Evolutionary conservation across 2,888 invertebrate genomes (phyloP).

Genomic region (Blastobasis lacticolella): DNA sequence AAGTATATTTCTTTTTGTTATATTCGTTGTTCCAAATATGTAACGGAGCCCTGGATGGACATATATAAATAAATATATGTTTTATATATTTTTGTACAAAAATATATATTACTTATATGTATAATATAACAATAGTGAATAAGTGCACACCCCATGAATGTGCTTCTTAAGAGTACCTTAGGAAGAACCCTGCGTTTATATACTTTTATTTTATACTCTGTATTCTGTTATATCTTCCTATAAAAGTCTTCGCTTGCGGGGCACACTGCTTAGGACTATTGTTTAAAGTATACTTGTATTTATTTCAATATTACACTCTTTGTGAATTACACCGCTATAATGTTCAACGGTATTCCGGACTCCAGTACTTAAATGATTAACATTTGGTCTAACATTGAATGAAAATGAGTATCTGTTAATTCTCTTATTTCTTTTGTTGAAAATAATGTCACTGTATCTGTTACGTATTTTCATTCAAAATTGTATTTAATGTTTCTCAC

Average conservation of each 20-base stretch:
- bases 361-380: neutral
- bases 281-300: constrained; percentile 34
- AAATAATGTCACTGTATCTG: no score
- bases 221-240: constrained; percentile 48
- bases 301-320: constrained; percentile 27
- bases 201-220: constrained; percentile 25
- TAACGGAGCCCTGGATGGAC: constrained; percentile 66
- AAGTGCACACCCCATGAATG: constrained; percentile 73
- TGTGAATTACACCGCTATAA: constrained; percentile 33
- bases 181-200: constrained; percentile 54
- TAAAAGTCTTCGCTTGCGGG: constrained; percentile 58
- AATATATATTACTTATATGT: constrained; percentile 22
- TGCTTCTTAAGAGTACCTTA: constrained; percentile 61
- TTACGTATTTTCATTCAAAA: no score
- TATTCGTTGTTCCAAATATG: constrained; percentile 28
- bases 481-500: no score
- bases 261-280: constrained; percentile 61
- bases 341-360: constrained; percentile 35
- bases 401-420: constrained; percentile 2
- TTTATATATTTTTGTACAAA: constrained; percentile 6
- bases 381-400: neutral
- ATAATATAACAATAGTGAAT: constrained; percentile 14
- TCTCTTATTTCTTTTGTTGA: no score
- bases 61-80: constrained; percentile 4
- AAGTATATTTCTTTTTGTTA: neutral